Percentiles rank a stretch among this genome's conserved stretches.
Conservation (phyloP, 2,113 vertebrate species). For the Rynchops niger region DNA sequence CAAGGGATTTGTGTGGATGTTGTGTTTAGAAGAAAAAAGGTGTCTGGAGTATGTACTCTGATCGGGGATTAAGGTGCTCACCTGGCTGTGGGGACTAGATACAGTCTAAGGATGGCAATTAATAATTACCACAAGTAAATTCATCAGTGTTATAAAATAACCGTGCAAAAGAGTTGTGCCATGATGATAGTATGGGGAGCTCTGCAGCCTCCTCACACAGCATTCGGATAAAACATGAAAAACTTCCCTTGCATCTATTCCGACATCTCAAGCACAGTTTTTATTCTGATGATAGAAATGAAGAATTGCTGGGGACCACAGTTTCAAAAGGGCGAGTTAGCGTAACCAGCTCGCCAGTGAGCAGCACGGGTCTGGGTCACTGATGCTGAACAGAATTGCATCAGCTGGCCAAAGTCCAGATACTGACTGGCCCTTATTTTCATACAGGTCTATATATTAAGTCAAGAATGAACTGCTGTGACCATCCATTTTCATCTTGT, state of each 20-base stretch:
- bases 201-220: neutral
- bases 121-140: neutral
- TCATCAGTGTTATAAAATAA: neutral
- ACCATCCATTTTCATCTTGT: neutral
- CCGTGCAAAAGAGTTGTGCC: neutral
- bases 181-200: fast-evolving
- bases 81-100: neutral
- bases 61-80: neutral
- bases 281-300: neutral
- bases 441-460: neutral
- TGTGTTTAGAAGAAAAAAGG: neutral
- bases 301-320: neutral
- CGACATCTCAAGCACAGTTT: neutral
- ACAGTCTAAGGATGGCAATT: neutral
- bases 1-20: neutral
- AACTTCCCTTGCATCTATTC: neutral
- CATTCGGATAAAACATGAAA: neutral
- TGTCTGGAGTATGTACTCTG: neutral
- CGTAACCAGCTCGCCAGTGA: fast-evolving
- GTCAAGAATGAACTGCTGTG: neutral
- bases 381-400: neutral
- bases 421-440: neutral
- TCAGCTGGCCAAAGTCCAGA: neutral
- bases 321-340: neutral
- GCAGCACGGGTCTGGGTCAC: neutral